Evolutionary conservation across 2,113 vertebrate species (phyloP), one percentile per base, ranked within the genome.

Genomic region (Pimephales promelas): DNA sequence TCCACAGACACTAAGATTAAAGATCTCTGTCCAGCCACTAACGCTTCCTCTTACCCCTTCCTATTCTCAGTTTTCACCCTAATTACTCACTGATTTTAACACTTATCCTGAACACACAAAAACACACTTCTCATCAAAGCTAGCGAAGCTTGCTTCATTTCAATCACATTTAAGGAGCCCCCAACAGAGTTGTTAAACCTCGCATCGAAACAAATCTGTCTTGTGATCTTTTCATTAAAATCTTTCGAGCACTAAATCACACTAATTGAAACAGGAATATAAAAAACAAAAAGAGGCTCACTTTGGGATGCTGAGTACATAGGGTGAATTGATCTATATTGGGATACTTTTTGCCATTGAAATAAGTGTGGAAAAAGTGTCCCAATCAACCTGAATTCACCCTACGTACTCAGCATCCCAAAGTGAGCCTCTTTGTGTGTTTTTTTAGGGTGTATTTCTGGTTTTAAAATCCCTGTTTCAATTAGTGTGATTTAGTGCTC

Each of bases 211-310:
- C 77, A 20, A 31, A 49, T 64, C 18, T 31, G 26, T 79, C 10
- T 79, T 79, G 59, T 79, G 77, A 66, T 47, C 40, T 64, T 28
- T 49, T 66, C 72, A 79, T 79, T 79, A 47, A 77, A 45, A 22
- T 79, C n/a, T 62, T 62, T 62, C 2, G 2, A 28, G 34, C 4
- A 6, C 43, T 49, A 79, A 79, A 64, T 79, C 36, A 64, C 20
- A 79, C 24, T 64, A 20, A 31, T 31, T 22, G 57, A 62, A 79
- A 49, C 77, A 7, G 16, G 18, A 18, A 18, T 11, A 47, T 10
- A 64, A 73, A 14, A 26, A 45, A 73, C 2, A 28, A 79, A 47
- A 45, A 49, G 76, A 62, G 57, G 6, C 28, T 77, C 22, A n/a
- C 16, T n/a, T 40, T 13, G 31, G 22, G 10, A 40, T 76, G 52